Evolutionary conservation across 1,140 invertebrate genomes (phyloP).

Genomic region (Leptopilina clavipes): DNA sequence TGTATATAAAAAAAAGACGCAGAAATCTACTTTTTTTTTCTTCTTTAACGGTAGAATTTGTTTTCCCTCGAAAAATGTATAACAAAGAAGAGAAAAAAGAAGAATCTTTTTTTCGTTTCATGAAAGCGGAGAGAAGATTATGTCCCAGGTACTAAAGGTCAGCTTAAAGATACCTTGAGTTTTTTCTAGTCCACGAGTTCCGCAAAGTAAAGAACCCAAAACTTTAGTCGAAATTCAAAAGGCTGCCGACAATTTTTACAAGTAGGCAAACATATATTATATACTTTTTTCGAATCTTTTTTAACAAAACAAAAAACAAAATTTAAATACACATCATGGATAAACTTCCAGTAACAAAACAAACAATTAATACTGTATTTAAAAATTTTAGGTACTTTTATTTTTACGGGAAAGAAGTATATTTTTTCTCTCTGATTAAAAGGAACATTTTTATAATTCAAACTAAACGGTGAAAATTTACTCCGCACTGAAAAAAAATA

Average conservation of each 20-base stretch:
- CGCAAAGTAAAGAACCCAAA: constrained; percentile 11
- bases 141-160: not conserved
- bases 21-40: not conserved
- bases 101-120: not conserved
- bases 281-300: not conserved
- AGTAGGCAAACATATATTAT: constrained; percentile 2
- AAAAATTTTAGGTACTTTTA: no score
- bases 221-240: not conserved
- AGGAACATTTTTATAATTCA: no score
- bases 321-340: no score
- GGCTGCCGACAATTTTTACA: not conserved
- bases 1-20: no score
- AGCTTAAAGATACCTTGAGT: constrained; percentile 2
- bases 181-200: not conserved
- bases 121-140: constrained; percentile 18
- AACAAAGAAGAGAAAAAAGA: not conserved
- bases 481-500: no score
- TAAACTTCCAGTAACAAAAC: not conserved
- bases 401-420: no score
- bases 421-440: no score
- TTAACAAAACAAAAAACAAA: not conserved
- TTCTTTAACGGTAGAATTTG: not conserved
- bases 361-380: no score
- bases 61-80: not conserved
- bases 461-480: no score